Conservation (phyloP, 2,113 vertebrate species). For the Ammospiza caudacuta region DNA sequence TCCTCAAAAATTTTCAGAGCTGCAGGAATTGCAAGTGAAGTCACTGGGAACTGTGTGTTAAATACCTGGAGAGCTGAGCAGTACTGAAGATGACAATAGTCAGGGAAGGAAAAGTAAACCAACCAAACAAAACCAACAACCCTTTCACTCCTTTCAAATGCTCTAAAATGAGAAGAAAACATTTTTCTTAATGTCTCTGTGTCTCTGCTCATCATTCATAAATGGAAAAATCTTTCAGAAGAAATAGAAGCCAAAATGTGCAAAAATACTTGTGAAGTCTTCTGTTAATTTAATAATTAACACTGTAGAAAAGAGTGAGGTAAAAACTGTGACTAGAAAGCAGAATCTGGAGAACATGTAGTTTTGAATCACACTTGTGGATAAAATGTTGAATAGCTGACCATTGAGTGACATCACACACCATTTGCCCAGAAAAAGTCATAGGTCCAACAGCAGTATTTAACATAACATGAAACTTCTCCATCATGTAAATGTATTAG, state of each 20-base stretch:
- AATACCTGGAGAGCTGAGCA: background rate
- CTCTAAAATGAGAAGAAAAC: background rate
- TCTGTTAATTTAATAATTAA: background rate
- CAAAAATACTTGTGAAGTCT: background rate
- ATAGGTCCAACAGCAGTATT: background rate
- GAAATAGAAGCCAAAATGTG: background rate
- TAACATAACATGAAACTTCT: background rate
- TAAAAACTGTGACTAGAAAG: background rate
- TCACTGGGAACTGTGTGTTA: background rate
- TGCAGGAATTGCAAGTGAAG: background rate
- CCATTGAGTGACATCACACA: background rate
- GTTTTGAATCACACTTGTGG: background rate
- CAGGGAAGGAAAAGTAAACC: background rate
- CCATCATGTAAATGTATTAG: background rate
- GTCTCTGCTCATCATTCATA: background rate
- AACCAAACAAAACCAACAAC: background rate
- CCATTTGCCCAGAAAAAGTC: background rate
- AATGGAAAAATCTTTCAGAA: background rate
- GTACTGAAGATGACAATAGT: background rate
- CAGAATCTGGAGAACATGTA: background rate
- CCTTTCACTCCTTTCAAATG: background rate
- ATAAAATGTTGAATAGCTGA: background rate
- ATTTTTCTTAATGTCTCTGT: background rate
- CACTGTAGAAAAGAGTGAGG: background rate
- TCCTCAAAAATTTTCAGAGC: background rate